Conservation (phyloP, 2,888 invertebrate genomes). For the Micropterix aruncella region DNA sequence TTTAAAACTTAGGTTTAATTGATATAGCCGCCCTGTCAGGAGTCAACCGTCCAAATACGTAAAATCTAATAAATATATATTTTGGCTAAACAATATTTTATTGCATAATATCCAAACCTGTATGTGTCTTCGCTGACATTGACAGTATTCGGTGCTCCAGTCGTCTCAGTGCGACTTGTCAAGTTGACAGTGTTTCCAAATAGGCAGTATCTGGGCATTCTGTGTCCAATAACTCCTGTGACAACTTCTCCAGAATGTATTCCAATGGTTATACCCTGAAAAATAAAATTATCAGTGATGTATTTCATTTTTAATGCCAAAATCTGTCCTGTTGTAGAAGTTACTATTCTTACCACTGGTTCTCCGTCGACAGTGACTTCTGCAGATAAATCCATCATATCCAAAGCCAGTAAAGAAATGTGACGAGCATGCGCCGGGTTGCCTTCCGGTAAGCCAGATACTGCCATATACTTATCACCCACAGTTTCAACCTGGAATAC, state of each 20-base stretch:
- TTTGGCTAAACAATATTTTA: background rate
- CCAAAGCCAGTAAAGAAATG: slow-evolving; percentile 78
- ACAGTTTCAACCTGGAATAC: slow-evolving; percentile 89
- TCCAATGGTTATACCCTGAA: slow-evolving; percentile 87
- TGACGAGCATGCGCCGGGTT: slow-evolving; percentile 83
- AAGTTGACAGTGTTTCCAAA: slow-evolving; percentile 92
- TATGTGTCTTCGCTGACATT: slow-evolving; percentile 89
- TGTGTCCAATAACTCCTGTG: slow-evolving; percentile 86
- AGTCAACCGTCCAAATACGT: background rate
- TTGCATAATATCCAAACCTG: slow-evolving; percentile 37
- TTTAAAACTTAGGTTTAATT: no score
- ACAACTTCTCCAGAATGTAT: slow-evolving; percentile 91
- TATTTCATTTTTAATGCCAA: no score
- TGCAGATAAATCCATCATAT: slow-evolving; percentile 90
- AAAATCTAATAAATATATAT: background rate
- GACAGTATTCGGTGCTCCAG: slow-evolving; percentile 75
- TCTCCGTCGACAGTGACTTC: slow-evolving; percentile 78
- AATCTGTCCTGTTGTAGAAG: no score
- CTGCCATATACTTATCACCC: slow-evolving; percentile 97
- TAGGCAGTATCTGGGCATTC: slow-evolving; percentile 86
- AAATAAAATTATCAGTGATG: background rate
- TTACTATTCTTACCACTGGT: slow-evolving; percentile 57
- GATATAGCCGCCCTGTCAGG: background rate
- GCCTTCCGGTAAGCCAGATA: slow-evolving; percentile 85
- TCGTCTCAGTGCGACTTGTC: slow-evolving; percentile 87